Evolutionary conservation across 2,888 invertebrate species (phyloP).

Genomic region (Drosophila cognata): DNA sequence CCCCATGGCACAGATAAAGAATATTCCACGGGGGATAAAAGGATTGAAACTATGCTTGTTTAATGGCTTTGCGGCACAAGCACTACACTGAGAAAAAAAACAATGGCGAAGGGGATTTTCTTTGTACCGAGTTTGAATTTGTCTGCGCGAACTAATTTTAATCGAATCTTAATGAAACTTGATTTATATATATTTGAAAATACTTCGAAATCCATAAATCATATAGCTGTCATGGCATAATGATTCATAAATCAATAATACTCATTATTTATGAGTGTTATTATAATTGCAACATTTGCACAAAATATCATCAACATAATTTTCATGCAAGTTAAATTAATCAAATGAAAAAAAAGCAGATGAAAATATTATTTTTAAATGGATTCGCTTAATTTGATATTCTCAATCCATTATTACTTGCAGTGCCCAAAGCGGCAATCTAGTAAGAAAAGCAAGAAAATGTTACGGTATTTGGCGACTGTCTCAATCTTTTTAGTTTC

Average conservation of each 20-base stretch:
- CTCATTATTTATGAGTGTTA: neutral
- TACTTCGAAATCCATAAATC: too few species aligned
- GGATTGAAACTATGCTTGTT: neutral
- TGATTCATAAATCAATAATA: neutral
- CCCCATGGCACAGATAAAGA: constrained; percentile 25
- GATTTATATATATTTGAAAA: neutral
- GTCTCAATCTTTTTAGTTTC: neutral
- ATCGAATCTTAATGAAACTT: neutral
- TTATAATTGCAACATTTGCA: neutral
- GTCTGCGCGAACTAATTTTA: neutral
- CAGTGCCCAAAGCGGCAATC: too few species aligned
- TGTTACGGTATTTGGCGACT: neutral
- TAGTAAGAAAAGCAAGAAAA: neutral
- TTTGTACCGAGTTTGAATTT: too few species aligned
- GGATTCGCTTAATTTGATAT: too few species aligned
- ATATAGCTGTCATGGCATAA: neutral
- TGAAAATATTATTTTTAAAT: neutral
- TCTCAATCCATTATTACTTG: too few species aligned
- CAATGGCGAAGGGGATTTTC: too few species aligned
- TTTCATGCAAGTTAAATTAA: neutral
- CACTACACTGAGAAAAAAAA: neutral
- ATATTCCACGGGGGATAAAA: neutral
- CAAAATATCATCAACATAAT: neutral
- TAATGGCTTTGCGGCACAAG: neutral
- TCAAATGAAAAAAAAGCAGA: neutral